Conservation (phyloP, 2,113 vertebrate genomes). For the Cynoglossus semilaevis region DNA sequence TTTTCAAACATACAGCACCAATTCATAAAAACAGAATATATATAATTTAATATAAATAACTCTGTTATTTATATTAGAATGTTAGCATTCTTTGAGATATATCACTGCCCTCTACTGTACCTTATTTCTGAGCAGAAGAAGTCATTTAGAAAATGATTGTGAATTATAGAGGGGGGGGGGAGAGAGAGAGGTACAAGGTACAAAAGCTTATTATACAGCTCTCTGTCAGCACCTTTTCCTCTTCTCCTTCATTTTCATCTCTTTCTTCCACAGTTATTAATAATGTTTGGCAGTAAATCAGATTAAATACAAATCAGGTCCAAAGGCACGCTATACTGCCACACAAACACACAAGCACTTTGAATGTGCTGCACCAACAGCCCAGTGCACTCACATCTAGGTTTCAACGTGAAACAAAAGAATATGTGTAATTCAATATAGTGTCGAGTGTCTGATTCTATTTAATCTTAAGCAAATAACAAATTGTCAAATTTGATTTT, state of each 20-base stretch:
- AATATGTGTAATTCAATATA: background rate
- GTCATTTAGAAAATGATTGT: no score
- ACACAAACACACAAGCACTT: slow-evolving; percentile 4
- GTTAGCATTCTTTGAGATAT: no score
- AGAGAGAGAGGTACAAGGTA: slow-evolving; percentile 19
- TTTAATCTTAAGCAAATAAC: no score
- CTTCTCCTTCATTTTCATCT: slow-evolving; percentile 45
- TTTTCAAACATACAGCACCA: no score
- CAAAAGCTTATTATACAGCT: slow-evolving; percentile 61
- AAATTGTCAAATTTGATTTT: background rate
- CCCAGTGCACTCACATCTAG: background rate
- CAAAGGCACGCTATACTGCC: slow-evolving; percentile 21
- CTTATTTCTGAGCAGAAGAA: no score
- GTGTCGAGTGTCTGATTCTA: background rate
- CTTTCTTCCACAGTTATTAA: slow-evolving; percentile 66
- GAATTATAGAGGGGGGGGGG: background rate
- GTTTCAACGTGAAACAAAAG: background rate
- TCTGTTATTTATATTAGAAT: no score
- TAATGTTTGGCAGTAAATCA: slow-evolving; percentile 65
- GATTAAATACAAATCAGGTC: slow-evolving; percentile 62
- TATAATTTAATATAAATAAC: no score
- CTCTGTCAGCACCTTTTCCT: slow-evolving; percentile 62
- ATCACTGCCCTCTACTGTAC: no score
- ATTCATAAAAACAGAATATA: no score
- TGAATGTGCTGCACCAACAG: background rate